Conservation (phyloP, 2,797 vertebrate species). For the Enteromius mattozi region DNA sequence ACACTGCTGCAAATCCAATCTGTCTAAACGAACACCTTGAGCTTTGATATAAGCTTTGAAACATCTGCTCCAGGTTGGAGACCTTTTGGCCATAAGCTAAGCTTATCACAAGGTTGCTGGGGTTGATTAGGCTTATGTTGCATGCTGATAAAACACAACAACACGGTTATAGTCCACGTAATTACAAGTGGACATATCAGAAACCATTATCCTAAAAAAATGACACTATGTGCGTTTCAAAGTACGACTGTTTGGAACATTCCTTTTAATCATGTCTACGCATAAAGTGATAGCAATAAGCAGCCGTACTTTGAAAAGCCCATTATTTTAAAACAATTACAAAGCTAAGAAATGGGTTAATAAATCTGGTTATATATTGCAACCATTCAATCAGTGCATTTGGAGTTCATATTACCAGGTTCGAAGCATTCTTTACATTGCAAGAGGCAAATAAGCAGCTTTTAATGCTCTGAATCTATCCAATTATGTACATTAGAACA, state of each 20-base stretch:
- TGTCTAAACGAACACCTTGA: conserved; percentile 33
- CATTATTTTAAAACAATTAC: conserved; percentile 74
- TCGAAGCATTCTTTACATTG: conserved; percentile 81
- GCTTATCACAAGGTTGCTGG: conserved; percentile 44
- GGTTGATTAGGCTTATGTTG: conserved; percentile 42
- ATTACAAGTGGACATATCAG: conserved; percentile 20
- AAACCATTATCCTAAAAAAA: background rate
- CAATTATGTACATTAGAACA: conserved; percentile 83
- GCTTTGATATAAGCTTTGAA: conserved; percentile 49
- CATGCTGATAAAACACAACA: conserved; percentile 44
- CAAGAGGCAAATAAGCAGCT: conserved; percentile 79
- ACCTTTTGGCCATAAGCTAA: conserved; percentile 49
- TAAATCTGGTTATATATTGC: conserved; percentile 67
- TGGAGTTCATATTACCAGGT: conserved; percentile 78
- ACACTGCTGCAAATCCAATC: conserved; percentile 52
- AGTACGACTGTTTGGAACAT: conserved; percentile 54
- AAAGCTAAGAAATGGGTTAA: conserved; percentile 69
- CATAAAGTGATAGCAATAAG: conserved; percentile 45
- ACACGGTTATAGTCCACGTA: conserved; percentile 31
- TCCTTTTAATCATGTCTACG: conserved; percentile 38
- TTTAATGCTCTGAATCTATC: conserved; percentile 84
- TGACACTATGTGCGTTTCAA: conserved; percentile 18
- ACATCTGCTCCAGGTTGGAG: conserved; percentile 45
- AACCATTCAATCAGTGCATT: conserved; percentile 79
- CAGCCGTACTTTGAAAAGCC: conserved; percentile 70